Base-by-base conservation (phyloP, 2,797 vertebrate species). In the Xenentodon cancila region DNA sequence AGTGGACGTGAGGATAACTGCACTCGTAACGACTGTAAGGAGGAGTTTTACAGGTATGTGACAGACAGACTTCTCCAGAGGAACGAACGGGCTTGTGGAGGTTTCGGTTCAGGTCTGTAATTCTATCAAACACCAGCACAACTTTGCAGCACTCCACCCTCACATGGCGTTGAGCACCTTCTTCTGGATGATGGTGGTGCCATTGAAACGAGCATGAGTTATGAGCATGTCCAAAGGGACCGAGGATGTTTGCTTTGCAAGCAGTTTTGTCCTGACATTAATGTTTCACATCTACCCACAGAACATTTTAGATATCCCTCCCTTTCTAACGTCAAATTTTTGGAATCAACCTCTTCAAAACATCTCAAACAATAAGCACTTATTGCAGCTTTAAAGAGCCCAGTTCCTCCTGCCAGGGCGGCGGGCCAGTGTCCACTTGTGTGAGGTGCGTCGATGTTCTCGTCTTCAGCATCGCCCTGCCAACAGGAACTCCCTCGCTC, bases 401-500 rank as follows among this genome's bases (percentile, higher is more conserved):
- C 54, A 54, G 79, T 79, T 87, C 82, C 77, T 84, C n/a, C 47
- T 19, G 56, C 9, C 64, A 46, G 80, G 79, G 81, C 51, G 46
- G 68, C 1, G 19, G 43, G 71, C 68, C 69, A 67, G 73, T 44
- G 34, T 82, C 80, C 81, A 82, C 82, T 88, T 54, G 53, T 40
- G 30, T 0, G 30, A 76, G 80, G 83, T 16, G 58, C 48, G 63
- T 22, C 73, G n/a, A 55, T 20, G 21, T 77, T 77, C 77, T 82
- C 50, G 70, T 84, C 85, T 84, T 82, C 78, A 42, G 73, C 80
- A 19, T 42, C 44, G 40, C 64, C 72, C 83, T 83, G 79, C 91
- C 84, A 85, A 89, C 87, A 86, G 91, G 90, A 91, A 92, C 79
- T 88, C 85, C 71, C 89, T 91, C 82, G 73, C 88, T 92, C 89